A percentile compares a stretch with the other conserved stretches of the same genome.
Conservation (phyloP, 2,113 vertebrate species). For the Herpetotheres cachinnans region DNA sequence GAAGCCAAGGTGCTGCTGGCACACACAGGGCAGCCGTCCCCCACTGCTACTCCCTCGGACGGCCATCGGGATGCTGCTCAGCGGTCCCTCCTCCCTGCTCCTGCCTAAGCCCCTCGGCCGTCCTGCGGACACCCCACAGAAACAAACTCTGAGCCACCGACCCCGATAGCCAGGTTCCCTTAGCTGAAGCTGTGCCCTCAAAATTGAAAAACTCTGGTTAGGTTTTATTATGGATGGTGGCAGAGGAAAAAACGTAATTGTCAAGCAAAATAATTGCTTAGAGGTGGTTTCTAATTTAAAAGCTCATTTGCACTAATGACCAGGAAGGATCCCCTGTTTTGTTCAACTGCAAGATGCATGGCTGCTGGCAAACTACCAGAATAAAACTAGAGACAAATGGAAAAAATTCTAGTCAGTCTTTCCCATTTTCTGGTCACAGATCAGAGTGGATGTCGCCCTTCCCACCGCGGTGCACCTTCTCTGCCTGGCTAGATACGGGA, state of each 20-base stretch:
- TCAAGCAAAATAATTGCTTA: neutral
- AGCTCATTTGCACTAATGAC: neutral
- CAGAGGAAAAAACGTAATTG: neutral
- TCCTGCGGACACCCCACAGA: rapidly evolving
- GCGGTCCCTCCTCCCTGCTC: no score
- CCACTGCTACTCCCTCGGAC: rapidly evolving
- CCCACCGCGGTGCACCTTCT: neutral
- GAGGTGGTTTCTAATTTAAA: neutral
- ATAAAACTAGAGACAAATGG: neutral
- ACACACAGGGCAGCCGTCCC: rapidly evolving
- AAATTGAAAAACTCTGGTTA: neutral
- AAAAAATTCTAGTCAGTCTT: neutral
- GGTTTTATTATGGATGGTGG: neutral
- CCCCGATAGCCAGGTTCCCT: no score
- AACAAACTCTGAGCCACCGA: neutral
- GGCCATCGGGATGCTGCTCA: no score
- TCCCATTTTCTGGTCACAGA: neutral
- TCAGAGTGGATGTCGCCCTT: neutral
- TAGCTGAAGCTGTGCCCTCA: neutral
- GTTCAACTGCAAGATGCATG: neutral
- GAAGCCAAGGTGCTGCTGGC: neutral
- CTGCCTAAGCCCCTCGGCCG: neutral
- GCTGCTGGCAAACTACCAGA: neutral
- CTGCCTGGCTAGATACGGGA: neutral
- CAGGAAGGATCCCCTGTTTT: neutral